These are phyloP conservation scores for Polia nebulosa DNA, from an alignment of 2,888 invertebrate species.

Conservation along the genomic window DNA sequence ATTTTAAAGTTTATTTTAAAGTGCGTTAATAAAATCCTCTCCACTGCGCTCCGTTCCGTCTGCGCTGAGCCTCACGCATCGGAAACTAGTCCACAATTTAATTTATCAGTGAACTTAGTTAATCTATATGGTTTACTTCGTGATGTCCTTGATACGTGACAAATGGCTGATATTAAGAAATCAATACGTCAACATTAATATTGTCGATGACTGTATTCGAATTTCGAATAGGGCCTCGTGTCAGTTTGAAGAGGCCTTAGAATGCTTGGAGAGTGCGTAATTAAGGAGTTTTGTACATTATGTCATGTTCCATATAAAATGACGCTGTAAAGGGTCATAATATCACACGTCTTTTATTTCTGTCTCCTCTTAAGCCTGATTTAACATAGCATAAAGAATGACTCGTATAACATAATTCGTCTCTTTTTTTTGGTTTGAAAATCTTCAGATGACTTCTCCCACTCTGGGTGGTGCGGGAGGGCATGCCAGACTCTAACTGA, in stretches of 20 bases:
- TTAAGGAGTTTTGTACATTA: background rate
- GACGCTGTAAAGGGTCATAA: background rate
- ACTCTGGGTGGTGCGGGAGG: too few species aligned
- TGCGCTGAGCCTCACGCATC: too few species aligned
- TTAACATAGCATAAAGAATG: background rate
- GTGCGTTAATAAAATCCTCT: too few species aligned
- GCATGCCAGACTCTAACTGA: too few species aligned
- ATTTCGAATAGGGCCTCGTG: background rate
- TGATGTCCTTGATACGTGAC: conserved; percentile 32
- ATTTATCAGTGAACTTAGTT: background rate
- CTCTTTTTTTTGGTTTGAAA: too few species aligned
- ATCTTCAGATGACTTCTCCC: too few species aligned
- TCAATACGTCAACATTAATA: conserved; percentile 29
- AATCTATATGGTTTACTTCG: conserved; percentile 17
- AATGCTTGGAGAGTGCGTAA: background rate
- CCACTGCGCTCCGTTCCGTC: too few species aligned
- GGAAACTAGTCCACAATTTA: background rate
- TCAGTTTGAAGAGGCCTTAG: background rate
- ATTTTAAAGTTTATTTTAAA: too few species aligned
- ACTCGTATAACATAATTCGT: too few species aligned
- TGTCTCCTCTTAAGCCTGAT: background rate
- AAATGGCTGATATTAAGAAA: conserved; percentile 40
- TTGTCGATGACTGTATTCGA: background rate
- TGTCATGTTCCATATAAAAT: background rate
- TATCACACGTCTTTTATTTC: background rate